These are phyloP conservation scores for Oscheius myriophilus DNA, from an alignment of 2,888 invertebrate species.

Conservation along the genomic window DNA sequence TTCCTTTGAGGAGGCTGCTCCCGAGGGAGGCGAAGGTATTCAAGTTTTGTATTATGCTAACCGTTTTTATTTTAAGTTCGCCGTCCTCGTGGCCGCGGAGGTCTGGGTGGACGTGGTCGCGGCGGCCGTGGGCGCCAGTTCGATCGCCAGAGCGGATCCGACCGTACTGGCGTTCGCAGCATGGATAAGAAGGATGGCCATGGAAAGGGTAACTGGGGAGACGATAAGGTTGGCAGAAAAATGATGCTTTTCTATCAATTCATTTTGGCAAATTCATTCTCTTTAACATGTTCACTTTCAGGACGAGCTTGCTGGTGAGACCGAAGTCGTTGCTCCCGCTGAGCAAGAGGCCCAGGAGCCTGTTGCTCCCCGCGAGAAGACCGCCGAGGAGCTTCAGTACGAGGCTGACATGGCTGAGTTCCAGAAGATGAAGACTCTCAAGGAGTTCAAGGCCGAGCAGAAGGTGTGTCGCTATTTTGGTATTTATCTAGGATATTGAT, in stretches of 20 bases:
- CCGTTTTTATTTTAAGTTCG: neutral
- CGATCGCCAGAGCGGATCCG: slow-evolving; percentile 67
- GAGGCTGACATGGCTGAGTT: slow-evolving; percentile 51
- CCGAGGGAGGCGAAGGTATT: slow-evolving; percentile 32
- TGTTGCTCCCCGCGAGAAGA: slow-evolving; percentile 55
- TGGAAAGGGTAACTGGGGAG: slow-evolving; percentile 71
- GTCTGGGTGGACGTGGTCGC: slow-evolving; percentile 38
- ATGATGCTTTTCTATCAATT: neutral
- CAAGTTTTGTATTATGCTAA: slow-evolving; percentile 2
- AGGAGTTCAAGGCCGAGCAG: slow-evolving; percentile 59
- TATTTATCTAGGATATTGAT: too few species aligned
- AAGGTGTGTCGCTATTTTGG: slow-evolving; percentile 24
- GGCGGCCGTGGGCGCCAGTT: slow-evolving; percentile 54
- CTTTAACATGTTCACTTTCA: slow-evolving; percentile 6
- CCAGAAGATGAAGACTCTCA: slow-evolving; percentile 67
- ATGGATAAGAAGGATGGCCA: slow-evolving; percentile 70
- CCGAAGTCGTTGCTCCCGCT: slow-evolving; percentile 50
- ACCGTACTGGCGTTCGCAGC: slow-evolving; percentile 63
- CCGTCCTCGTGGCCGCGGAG: slow-evolving; percentile 45
- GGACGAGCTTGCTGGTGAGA: slow-evolving; percentile 64
- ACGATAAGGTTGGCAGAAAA: slow-evolving; percentile 50
- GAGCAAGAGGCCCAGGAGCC: slow-evolving; percentile 51
- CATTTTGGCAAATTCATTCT: neutral
- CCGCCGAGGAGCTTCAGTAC: slow-evolving; percentile 55
- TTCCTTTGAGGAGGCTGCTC: slow-evolving; percentile 35